phyloP scores from a whole-genome alignment of 2,113 vertebrate genomes.

The Falcunculus frontatus region DNA sequence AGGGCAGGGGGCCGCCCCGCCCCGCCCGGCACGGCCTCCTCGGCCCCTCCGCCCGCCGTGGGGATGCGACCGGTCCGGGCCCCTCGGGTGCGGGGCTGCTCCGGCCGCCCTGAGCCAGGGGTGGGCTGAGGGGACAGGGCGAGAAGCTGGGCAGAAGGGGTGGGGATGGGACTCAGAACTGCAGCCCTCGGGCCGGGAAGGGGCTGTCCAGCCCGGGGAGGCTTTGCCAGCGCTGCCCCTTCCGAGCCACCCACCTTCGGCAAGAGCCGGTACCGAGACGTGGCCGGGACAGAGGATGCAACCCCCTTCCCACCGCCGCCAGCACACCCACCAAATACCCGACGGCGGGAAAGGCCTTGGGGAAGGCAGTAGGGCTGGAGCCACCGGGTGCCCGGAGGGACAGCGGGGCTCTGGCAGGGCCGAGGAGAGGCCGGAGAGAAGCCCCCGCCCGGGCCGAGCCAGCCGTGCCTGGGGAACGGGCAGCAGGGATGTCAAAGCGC shows the following conservation, averaged over 20 bases:
- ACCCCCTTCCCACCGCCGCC: not conserved
- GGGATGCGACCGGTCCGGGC: not conserved
- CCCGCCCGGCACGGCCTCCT: too few species aligned
- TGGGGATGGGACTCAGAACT: not conserved
- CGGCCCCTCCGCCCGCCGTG: not conserved
- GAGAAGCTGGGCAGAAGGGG: not conserved
- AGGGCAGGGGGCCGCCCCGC: too few species aligned
- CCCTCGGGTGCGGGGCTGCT: too few species aligned
- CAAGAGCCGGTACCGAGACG: not conserved
- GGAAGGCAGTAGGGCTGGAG: too few species aligned
- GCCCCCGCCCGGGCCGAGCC: not conserved
- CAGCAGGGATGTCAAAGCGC: not conserved
- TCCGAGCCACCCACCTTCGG: not conserved
- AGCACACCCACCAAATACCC: not conserved
- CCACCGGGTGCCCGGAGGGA: too few species aligned
- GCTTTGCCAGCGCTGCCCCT: not conserved
- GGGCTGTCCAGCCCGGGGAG: too few species aligned
- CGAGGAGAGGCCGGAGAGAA: not conserved
- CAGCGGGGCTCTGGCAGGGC: not conserved
- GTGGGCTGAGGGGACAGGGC: accelerated
- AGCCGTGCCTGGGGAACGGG: not conserved
- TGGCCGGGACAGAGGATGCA: accelerated
- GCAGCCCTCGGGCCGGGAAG: not conserved
- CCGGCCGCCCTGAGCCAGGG: not conserved
- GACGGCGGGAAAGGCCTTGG: not conserved